Conservation (phyloP, 1,140 invertebrate genomes). For the Bombus vancouverensis region DNA sequence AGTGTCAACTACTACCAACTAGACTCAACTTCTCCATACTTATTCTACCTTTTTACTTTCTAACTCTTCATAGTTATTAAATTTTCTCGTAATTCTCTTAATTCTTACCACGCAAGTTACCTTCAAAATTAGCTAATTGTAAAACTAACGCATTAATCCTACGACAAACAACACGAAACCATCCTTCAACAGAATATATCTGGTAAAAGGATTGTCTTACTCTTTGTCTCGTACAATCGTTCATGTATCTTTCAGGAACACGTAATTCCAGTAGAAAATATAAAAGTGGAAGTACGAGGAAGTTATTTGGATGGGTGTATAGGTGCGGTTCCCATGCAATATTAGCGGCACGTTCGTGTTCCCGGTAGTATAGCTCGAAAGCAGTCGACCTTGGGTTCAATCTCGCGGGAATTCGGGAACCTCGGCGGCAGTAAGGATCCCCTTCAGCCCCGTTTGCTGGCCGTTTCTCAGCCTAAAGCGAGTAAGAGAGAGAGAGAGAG, state of each 20-base stretch:
- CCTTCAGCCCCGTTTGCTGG: neutral
- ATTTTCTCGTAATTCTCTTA: too few species aligned
- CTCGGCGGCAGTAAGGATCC: slow-evolving; percentile 29
- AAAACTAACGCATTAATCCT: neutral
- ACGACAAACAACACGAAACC: neutral
- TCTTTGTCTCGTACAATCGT: neutral
- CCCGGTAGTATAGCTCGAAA: neutral
- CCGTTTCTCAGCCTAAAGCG: neutral
- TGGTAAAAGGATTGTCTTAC: too few species aligned
- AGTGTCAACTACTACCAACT: too few species aligned
- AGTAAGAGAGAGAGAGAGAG: neutral
- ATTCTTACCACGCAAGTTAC: too few species aligned
- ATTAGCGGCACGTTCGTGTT: slow-evolving; percentile 45
- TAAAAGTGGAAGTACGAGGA: neutral
- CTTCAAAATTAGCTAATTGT: too few species aligned
- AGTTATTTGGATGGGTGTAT: neutral
- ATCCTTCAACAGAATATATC: too few species aligned
- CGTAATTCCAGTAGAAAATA: neutral
- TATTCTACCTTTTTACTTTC: too few species aligned
- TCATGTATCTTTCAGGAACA: neutral
- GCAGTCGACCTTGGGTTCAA: slow-evolving; percentile 55
- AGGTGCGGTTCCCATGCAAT: slow-evolving; percentile 7
- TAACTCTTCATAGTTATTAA: too few species aligned
- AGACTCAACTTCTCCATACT: too few species aligned
- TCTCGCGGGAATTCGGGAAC: slow-evolving; percentile 54